Percentiles rank a stretch among this genome's conserved stretches.
Evolutionary conservation across 2,888 invertebrate genomes (phyloP).

Genomic region (Sclerodermus sp.): DNA sequence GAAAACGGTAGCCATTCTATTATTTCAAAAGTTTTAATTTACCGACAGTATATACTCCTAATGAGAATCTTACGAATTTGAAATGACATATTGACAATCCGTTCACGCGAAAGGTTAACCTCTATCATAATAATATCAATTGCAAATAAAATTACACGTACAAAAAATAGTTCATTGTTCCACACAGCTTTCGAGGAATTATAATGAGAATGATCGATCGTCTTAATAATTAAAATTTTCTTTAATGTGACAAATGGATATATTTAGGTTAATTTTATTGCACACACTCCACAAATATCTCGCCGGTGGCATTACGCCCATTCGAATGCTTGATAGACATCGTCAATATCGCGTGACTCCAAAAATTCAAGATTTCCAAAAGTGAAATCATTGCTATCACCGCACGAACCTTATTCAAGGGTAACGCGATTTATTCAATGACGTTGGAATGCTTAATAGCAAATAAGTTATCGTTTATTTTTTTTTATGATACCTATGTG

Average conservation of each 20-base stretch:
- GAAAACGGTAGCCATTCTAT: too few relatives aligned
- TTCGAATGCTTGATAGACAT: conserved; percentile 33
- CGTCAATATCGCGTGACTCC: conserved; percentile 28
- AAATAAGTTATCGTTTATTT: conserved; percentile 30
- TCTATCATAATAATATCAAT: too few relatives aligned
- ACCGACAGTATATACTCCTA: too few relatives aligned
- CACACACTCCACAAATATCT: conserved; percentile 30
- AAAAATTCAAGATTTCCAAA: conserved; percentile 29
- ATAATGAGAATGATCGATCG: too few relatives aligned
- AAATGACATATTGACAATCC: background rate
- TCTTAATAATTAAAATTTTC: too few relatives aligned
- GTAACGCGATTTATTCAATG: conserved; percentile 32
- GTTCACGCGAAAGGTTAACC: conserved; percentile 16
- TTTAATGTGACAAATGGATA: conserved; percentile 5
- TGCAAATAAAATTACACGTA: too few relatives aligned
- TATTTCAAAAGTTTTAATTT: too few relatives aligned
- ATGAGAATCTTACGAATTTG: background rate
- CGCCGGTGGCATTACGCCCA: conserved; percentile 36
- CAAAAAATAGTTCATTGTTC: too few relatives aligned
- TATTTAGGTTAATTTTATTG: conserved; percentile 38
- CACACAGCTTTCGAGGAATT: too few relatives aligned
- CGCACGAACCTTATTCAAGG: conserved; percentile 4
- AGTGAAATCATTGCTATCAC: conserved; percentile 29
- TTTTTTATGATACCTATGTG: conserved; percentile 4
- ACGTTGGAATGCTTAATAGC: conserved; percentile 38